Evolutionary conservation across 2,888 invertebrate genomes (phyloP).

Genomic region (Rotaria macrura): DNA sequence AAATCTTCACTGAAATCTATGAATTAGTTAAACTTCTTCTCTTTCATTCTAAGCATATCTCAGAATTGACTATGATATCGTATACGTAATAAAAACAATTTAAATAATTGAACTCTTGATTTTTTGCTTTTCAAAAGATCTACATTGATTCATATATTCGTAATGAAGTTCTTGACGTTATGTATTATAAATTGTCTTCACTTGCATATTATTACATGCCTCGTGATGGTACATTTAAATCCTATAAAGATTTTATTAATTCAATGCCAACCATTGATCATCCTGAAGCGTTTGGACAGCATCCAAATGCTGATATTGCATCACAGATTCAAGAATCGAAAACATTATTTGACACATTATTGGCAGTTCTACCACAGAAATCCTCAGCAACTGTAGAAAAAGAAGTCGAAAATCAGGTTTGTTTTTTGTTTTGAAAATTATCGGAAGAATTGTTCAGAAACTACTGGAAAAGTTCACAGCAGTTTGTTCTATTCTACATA

Average conservation of each 20-base stretch:
- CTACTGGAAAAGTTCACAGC: too few relatives aligned
- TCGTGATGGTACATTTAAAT: conserved; percentile 66
- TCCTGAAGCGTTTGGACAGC: conserved; percentile 78
- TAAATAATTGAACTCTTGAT: too few relatives aligned
- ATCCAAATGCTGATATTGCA: conserved; percentile 76
- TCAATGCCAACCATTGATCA: conserved; percentile 64
- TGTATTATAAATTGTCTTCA: conserved; percentile 56
- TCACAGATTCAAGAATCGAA: conserved; percentile 70
- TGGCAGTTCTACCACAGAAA: conserved; percentile 64
- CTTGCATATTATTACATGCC: conserved; percentile 71
- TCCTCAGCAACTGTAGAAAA: conserved; percentile 36
- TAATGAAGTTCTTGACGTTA: conserved; percentile 59
- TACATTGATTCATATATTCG: conserved; percentile 65
- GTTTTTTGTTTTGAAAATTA: background rate
- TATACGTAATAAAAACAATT: too few relatives aligned
- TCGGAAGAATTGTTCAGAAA: too few relatives aligned
- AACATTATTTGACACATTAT: conserved; percentile 65
- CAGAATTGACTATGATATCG: too few relatives aligned
- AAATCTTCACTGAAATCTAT: too few relatives aligned
- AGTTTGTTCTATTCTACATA: too few relatives aligned
- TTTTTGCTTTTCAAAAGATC: conserved; percentile 63
- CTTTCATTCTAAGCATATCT: too few relatives aligned
- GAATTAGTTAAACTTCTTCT: too few relatives aligned
- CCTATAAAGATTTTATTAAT: conserved; percentile 67
- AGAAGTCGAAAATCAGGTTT: background rate